Evolutionary conservation across 2,888 invertebrate genomes (phyloP), one percentile per base, ranked within the genome.

Genomic region (Carterocephalus palaemon): DNA sequence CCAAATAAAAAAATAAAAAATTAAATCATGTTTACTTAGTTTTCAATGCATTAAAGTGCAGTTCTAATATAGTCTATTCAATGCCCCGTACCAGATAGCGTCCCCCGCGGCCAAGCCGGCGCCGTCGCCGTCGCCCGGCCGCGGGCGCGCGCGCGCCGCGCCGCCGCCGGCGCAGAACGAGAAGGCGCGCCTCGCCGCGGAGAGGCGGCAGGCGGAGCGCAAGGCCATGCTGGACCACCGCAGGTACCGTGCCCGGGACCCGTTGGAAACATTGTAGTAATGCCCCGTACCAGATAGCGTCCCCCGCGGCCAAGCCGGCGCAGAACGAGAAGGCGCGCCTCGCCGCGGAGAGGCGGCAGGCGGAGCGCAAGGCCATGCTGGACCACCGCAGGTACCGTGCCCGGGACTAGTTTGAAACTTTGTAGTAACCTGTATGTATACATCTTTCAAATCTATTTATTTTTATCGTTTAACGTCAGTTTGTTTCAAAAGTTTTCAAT

Each of bases 211-310:
- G 64, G 89, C 90, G 0, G 93, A 94, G 26, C 88, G 96, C 51
- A 92, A 93, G 59, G 92, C 93, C 59, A 89, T 97, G 89, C 75
- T 96, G 54, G 95, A 95, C 60, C 77, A 93, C 89, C 65, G 91
- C 88, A 71, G 89, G 94, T 68, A 9, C n/a, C 3, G 34, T 17
- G 17, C 2, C 2, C 6, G 19, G 3, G 8, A 7, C 5, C 19
- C 7, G n/a, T n/a, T n/a, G n/a, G n/a, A n/a, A n/a, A n/a, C n/a
- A n/a, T n/a, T n/a, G n/a, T n/a, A n/a, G n/a, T n/a, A n/a, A n/a
- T n/a, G n/a, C n/a, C n/a, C 7, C 10, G 12, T 51, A 50, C 4
- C 49, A 59, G 60, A 28, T 60, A 5, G 50, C 50, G 45, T 60
- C 22, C 1, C 48, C 31, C 3, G 56, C 53, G 3, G 46, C 56